Conservation (phyloP, 2,888 invertebrate species). For the Ennomos erosarius region DNA sequence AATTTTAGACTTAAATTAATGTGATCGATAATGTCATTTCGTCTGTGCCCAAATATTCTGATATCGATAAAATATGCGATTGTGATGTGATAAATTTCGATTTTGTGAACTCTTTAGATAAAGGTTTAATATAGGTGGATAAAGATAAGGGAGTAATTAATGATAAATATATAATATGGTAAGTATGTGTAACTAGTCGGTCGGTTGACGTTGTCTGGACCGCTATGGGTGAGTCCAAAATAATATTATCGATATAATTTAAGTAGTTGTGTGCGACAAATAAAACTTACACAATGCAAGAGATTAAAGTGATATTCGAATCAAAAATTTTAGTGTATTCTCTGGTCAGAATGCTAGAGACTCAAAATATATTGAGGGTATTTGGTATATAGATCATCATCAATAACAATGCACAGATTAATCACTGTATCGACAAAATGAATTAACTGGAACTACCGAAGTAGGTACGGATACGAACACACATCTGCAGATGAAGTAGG, state of each 20-base stretch:
- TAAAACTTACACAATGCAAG: too few species aligned
- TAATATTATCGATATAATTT: background rate
- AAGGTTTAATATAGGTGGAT: slow-evolving; percentile 43
- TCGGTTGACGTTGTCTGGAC: slow-evolving; percentile 53
- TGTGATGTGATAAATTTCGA: slow-evolving; percentile 38
- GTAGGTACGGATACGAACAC: too few species aligned
- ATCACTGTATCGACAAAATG: too few species aligned
- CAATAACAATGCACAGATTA: too few species aligned
- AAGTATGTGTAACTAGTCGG: slow-evolving; percentile 56
- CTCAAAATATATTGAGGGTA: too few species aligned
- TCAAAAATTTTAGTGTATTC: too few species aligned
- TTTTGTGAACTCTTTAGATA: slow-evolving; percentile 49
- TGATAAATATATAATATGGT: slow-evolving; percentile 64
- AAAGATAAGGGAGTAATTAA: slow-evolving; percentile 54
- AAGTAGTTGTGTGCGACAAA: too few species aligned
- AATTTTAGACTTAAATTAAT: background rate
- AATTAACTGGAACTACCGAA: too few species aligned
- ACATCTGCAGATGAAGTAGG: too few species aligned
- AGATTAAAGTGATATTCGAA: too few species aligned
- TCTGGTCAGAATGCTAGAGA: too few species aligned
- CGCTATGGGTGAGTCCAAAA: slow-evolving; percentile 66
- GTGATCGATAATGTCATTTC: slow-evolving; percentile 13
- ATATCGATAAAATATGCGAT: slow-evolving; percentile 24
- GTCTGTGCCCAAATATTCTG: slow-evolving; percentile 12
- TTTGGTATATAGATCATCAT: too few species aligned